Percentiles rank a stretch among this genome's conserved stretches.
Conservation (phyloP, 1,140 invertebrate genomes). For the Atta texana region DNA sequence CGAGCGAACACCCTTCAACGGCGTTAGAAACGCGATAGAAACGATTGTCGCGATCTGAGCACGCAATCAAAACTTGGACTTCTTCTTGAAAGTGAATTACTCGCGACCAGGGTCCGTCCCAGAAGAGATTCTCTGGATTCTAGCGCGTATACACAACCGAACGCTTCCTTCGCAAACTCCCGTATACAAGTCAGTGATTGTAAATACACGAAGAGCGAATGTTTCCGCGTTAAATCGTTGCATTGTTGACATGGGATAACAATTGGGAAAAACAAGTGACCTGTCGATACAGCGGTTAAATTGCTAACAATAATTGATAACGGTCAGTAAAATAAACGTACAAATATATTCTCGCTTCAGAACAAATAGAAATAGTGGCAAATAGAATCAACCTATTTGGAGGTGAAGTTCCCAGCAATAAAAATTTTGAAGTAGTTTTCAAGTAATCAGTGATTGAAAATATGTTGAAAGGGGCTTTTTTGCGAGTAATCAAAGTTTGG, state of each 20-base stretch:
- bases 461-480: neutral
- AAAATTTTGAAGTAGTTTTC: neutral
- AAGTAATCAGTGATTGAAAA: neutral
- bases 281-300: neutral
- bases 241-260: constrained; percentile 9
- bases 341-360: neutral
- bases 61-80: constrained; percentile 78
- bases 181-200: constrained; percentile 10
- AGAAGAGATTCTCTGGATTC: constrained; percentile 46
- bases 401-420: neutral
- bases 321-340: neutral
- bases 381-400: neutral
- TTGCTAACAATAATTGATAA: constrained; percentile 24
- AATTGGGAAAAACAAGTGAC: constrained; percentile 31
- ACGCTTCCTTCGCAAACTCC: constrained; percentile 5
- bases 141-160: constrained; percentile 21
- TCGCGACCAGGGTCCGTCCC: constrained; percentile 54
- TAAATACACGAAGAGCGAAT: neutral
- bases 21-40: constrained; percentile 72
- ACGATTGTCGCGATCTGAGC: constrained; percentile 74
- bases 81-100: constrained; percentile 78
- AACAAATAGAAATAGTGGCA: neutral
- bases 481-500: neutral
- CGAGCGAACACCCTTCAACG: constrained; percentile 65
- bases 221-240: constrained; percentile 18